A percentile compares a stretch with the other conserved stretches of the same genome.
These are phyloP conservation scores for Petrocephalus schoutedeni DNA, from an alignment of 2,797 vertebrate species.

Conservation along the genomic window DNA sequence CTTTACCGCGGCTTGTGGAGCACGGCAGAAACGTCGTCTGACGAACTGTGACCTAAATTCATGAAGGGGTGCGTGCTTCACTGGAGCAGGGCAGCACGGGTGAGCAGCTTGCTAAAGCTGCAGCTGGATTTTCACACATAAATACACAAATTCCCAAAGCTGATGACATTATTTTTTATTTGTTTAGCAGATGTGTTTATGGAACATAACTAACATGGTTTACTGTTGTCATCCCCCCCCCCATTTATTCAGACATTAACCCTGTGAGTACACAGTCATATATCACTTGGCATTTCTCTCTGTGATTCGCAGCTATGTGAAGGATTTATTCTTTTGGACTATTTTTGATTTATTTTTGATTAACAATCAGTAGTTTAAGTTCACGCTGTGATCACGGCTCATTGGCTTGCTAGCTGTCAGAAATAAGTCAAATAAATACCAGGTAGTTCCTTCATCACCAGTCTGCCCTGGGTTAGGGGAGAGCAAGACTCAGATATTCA, in stretches of 20 bases:
- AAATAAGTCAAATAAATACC: not conserved
- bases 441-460: not conserved
- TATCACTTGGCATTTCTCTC: not conserved
- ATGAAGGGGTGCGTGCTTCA: not conserved
- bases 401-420: not conserved
- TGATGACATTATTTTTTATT: conserved; percentile 18
- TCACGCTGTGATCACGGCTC: not conserved
- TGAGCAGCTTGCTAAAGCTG: not conserved
- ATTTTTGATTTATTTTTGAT: not conserved
- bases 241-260: conserved; percentile 10
- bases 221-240: not conserved
- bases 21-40: not conserved
- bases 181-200: conserved; percentile 16
- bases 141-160: conserved; percentile 14
- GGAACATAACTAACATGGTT: not conserved
- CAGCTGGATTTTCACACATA: not conserved
- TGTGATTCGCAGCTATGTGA: not conserved
- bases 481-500: not conserved
- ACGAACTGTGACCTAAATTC: conserved; percentile 21
- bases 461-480: not conserved
- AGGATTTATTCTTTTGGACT: not conserved
- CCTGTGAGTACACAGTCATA: not conserved
- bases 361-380: not conserved
- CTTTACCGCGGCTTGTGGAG: not conserved
- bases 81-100: not conserved